Conservation (phyloP, 2,888 invertebrate genomes). For the Limnephilus marmoratus region DNA sequence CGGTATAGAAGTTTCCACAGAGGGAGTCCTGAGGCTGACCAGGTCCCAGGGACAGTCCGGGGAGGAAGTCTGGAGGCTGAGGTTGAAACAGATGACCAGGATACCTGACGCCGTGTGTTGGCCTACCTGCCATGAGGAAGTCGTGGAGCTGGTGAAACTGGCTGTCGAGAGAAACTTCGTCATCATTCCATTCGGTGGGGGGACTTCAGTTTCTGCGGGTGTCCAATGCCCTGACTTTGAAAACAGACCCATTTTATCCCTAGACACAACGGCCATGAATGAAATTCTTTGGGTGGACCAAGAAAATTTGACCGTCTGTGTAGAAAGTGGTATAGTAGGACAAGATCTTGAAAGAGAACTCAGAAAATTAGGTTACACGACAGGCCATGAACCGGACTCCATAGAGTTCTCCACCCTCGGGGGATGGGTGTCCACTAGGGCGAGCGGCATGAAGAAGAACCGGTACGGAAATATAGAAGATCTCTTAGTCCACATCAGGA, state of each 20-base stretch:
- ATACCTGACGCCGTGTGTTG: slow-evolving; percentile 96
- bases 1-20: slow-evolving; percentile 78
- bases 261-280: slow-evolving; percentile 98
- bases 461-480: slow-evolving; percentile 99
- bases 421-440: slow-evolving; percentile 98
- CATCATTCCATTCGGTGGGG: slow-evolving; percentile 96
- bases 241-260: slow-evolving; percentile 87
- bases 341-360: slow-evolving; percentile 95
- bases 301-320: slow-evolving; percentile 84
- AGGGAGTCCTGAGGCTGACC: slow-evolving; percentile 86
- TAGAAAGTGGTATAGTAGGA: slow-evolving; percentile 93
- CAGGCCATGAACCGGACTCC: slow-evolving; percentile 98
- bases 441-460: slow-evolving; percentile 99
- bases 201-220: slow-evolving; percentile 94
- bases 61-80: slow-evolving; percentile 89
- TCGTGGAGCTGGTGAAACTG: slow-evolving; percentile 85
- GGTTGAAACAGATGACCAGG: slow-evolving; percentile 85
- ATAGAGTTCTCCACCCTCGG: slow-evolving; percentile 98
- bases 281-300: slow-evolving; percentile 94
- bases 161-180: slow-evolving; percentile 87
- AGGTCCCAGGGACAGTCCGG: slow-evolving; percentile 96
- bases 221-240: slow-evolving; percentile 90
- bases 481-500: slow-evolving; percentile 90
- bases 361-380: slow-evolving; percentile 86
- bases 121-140: slow-evolving; percentile 92